Evolutionary conservation across 2,888 invertebrate species (phyloP), one percentile per base, ranked within the genome.

Genomic region (Rhagonycha fulva): DNA sequence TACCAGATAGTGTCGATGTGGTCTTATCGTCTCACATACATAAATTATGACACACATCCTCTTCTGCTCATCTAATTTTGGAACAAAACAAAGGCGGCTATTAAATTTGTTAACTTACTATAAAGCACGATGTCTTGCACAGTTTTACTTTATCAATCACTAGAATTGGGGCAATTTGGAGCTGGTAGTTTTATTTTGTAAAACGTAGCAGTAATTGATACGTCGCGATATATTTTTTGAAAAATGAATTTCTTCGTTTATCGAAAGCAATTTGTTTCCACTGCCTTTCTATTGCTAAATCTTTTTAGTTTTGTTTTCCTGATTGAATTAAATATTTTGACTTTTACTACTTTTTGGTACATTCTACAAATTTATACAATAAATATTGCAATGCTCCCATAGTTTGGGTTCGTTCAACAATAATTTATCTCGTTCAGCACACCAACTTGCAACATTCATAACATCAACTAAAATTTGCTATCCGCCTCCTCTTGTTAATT

Each of bases 161-260:
- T 32, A n/a, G 69, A 70, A 74, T 69, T 74, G 74, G 74, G 63
- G 70, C 74, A 69, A 69, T 32, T 68, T 68, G 19, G 32, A 67
- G 14, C 32, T 73, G 5, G 30, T 74, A 26, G 69, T 74, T 74
- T 70, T 74, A 74, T 74, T 70, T 74, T 74, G 63, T 74, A 70
- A 70, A 73, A 68, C 62, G 63, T 63, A 67, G 32, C 70, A 28
- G 74, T 74, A 74, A 74, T 74, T 74, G 74, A 70, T 74, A 74
- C 67, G 66, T 70, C 66, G 28, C 70, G 70, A 74, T 70, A 74
- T 70, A 74, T 60, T 70, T 74, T 74, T 70, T 74, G 70, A 70
- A 70, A 74, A 74, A 74, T 74, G 67, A 28, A 70, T 70, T 74
- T 70, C 61, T 30, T 47, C 73, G 68, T 63, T 73, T 73, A 69